These are phyloP conservation scores for Mesembrinibis cayennensis DNA, from an alignment of 2,113 vertebrate species.

Conservation along the genomic window DNA sequence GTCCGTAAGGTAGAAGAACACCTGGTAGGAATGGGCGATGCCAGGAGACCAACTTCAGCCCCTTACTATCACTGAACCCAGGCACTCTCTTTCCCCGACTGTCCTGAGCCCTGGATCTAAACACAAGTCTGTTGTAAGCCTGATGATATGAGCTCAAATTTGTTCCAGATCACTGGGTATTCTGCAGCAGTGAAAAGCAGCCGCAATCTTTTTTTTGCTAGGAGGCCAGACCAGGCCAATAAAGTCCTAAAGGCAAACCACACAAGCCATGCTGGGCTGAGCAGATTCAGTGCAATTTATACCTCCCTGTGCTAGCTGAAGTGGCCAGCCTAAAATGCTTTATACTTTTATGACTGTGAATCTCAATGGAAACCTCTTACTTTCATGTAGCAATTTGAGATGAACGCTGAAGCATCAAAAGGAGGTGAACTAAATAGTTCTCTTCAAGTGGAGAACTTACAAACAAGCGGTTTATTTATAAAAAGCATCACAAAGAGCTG, in stretches of 20 bases:
- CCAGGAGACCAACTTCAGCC: background rate
- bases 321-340: conserved; percentile 32
- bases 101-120: background rate
- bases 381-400: conserved; percentile 48
- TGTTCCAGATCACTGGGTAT: conserved; percentile 4
- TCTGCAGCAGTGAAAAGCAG: background rate
- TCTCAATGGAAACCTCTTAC: conserved; percentile 44
- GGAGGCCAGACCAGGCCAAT: background rate
- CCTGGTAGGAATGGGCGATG: background rate
- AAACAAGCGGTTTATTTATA: conserved; percentile 49
- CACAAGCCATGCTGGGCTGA: conserved; percentile 35
- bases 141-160: background rate
- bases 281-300: conserved; percentile 39
- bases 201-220: background rate
- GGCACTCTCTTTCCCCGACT: background rate
- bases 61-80: background rate
- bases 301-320: conserved; percentile 28
- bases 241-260: conserved; percentile 36
- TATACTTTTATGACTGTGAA: background rate
- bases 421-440: conserved; percentile 46
- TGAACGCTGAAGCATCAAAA: conserved; percentile 41
- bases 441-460: conserved; percentile 44
- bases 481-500: conserved; percentile 21
- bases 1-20: background rate
- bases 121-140: background rate